phyloP scores from a whole-genome alignment of 1,140 invertebrate genomes.

The Alviniconcha marisindica region DNA sequence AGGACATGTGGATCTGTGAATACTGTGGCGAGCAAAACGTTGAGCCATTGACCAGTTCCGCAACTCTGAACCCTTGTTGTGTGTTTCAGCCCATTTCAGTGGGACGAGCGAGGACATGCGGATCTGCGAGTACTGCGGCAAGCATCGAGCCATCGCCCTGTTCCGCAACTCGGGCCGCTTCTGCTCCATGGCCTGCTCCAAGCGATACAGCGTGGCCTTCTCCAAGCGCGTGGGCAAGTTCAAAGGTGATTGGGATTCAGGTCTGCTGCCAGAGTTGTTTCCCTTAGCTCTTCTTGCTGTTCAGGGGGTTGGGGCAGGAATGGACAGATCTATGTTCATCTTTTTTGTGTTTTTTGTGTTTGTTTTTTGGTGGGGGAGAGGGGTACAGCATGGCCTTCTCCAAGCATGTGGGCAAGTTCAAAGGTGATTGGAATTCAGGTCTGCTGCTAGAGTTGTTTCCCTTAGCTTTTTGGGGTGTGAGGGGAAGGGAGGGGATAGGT shows the following conservation, averaged over 20 bases:
- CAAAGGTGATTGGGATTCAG: conserved; percentile 38
- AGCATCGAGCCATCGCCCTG: conserved; percentile 83
- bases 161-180: conserved; percentile 87
- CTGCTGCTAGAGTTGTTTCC: too few species aligned
- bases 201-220: conserved; percentile 79
- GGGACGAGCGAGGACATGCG: conserved; percentile 42
- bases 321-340: too few species aligned
- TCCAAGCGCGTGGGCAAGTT: conserved; percentile 73
- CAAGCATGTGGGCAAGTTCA: conserved; percentile 71
- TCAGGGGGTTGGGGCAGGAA: too few species aligned
- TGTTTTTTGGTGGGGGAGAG: background rate
- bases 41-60: too few species aligned
- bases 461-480: too few species aligned
- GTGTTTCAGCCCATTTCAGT: conserved; percentile 12
- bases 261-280: background rate
- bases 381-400: conserved; percentile 57
- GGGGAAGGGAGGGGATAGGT: too few species aligned
- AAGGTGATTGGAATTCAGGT: conserved; percentile 39
- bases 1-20: background rate
- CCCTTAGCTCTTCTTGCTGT: too few species aligned
- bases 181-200: conserved; percentile 86
- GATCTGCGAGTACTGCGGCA: conserved; percentile 89
- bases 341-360: background rate
- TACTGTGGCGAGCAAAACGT: background rate
- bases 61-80: background rate